A percentile compares a stretch with the other conserved stretches of the same genome.
These are phyloP conservation scores for Odontomachus brunneus DNA, from an alignment of 1,140 invertebrate species.

Conservation along the genomic window DNA sequence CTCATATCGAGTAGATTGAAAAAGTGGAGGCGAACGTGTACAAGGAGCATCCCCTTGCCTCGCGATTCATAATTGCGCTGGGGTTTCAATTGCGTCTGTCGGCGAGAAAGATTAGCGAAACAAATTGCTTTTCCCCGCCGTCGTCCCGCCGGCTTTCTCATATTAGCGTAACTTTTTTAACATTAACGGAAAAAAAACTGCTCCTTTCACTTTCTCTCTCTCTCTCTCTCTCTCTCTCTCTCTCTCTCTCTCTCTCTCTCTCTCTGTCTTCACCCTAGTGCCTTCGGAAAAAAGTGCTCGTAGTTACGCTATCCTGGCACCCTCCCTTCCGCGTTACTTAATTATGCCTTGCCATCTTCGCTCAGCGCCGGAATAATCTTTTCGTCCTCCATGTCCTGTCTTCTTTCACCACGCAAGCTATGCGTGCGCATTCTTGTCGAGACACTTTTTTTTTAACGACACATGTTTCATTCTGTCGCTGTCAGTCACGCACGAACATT, in stretches of 20 bases:
- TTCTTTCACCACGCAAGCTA: constrained; percentile 54
- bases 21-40: constrained; percentile 21
- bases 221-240: too few species aligned
- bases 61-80: constrained; percentile 68
- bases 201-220: too few species aligned
- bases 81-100: constrained; percentile 79
- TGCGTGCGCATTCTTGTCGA: constrained; percentile 39
- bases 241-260: too few species aligned
- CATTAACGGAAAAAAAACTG: constrained; percentile 61
- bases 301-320: constrained; percentile 71
- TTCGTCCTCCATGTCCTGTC: constrained; percentile 21
- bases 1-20: constrained; percentile 9
- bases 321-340: constrained; percentile 80
- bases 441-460: constrained; percentile 41
- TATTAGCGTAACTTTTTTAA: constrained; percentile 82
- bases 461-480: constrained; percentile 4
- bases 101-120: constrained; percentile 76
- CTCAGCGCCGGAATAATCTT: constrained; percentile 53
- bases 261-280: neutral
- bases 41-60: constrained; percentile 6
- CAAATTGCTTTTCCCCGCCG: constrained; percentile 70
- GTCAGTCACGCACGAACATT: constrained; percentile 8
- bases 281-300: constrained; percentile 39
- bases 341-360: constrained; percentile 79
- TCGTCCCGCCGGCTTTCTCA: constrained; percentile 60